These are phyloP conservation scores for Poecile montanus DNA, from an alignment of 2,797 vertebrate species.

Conservation along the genomic window DNA sequence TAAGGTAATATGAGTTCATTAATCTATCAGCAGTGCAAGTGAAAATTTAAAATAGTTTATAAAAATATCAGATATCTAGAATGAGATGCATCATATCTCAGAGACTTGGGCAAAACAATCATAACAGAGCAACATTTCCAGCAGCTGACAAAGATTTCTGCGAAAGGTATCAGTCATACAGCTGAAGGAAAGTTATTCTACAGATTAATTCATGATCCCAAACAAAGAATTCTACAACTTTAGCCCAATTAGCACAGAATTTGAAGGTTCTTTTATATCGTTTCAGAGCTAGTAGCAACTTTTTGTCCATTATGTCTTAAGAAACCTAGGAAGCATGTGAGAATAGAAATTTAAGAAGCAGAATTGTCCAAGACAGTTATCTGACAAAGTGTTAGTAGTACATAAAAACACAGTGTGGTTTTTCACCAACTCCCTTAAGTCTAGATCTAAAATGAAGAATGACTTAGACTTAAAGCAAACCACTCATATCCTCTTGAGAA, in stretches of 20 bases:
- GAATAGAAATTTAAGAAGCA: neutral
- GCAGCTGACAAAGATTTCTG: neutral
- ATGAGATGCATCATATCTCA: neutral
- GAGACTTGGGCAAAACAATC: neutral
- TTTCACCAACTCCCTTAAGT: neutral
- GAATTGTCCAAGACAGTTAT: neutral
- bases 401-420: neutral
- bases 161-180: neutral
- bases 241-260: neutral
- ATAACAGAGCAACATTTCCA: neutral
- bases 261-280: neutral
- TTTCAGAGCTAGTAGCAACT: neutral
- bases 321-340: neutral
- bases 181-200: neutral
- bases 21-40: neutral
- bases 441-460: neutral
- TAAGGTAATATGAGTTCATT: neutral
- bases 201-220: neutral
- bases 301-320: neutral
- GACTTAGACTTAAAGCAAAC: neutral
- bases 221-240: neutral
- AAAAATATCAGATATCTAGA: neutral
- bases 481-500: accelerated
- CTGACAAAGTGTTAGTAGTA: neutral
- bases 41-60: neutral